Evolutionary conservation across 2,888 invertebrate species (phyloP).

Genomic region (Cerceris rybyensis): DNA sequence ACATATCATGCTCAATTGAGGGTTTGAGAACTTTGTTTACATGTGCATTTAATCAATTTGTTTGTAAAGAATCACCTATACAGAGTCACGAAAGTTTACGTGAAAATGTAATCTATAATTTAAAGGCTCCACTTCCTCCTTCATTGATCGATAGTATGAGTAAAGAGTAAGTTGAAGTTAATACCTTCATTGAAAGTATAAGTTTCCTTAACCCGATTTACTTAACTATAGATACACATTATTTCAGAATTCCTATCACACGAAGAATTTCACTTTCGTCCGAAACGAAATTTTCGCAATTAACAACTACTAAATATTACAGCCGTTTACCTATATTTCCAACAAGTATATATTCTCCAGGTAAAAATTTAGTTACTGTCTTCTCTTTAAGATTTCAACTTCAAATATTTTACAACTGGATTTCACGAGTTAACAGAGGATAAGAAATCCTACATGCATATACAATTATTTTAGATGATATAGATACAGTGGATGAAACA

Average conservation of each 20-base stretch:
- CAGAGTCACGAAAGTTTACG: constrained; percentile 50
- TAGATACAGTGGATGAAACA: constrained; percentile 12
- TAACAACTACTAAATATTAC: constrained; percentile 63
- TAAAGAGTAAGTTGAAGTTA: constrained; percentile 60
- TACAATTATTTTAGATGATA: constrained; percentile 35
- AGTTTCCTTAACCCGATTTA: not conserved
- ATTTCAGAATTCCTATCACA: constrained; percentile 38
- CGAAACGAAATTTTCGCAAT: constrained; percentile 45
- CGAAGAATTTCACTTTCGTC: constrained; percentile 67
- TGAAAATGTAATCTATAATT: constrained; percentile 60
- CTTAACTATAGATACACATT: not conserved
- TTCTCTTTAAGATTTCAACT: not conserved
- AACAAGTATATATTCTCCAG: constrained; percentile 59
- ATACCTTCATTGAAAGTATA: not conserved
- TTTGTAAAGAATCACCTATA: constrained; percentile 65
- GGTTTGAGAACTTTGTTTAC: constrained; percentile 66
- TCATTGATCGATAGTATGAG: constrained; percentile 56
- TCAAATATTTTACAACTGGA: not conserved
- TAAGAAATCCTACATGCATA: not conserved
- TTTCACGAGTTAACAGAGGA: not conserved
- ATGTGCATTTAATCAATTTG: constrained; percentile 65
- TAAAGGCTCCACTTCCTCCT: constrained; percentile 59
- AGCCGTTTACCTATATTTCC: constrained; percentile 72
- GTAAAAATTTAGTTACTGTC: constrained; percentile 35
- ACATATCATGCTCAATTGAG: constrained; percentile 68